Evolutionary conservation across 2,797 vertebrate species (phyloP).

Genomic region (Sebastes iracundus): DNA sequence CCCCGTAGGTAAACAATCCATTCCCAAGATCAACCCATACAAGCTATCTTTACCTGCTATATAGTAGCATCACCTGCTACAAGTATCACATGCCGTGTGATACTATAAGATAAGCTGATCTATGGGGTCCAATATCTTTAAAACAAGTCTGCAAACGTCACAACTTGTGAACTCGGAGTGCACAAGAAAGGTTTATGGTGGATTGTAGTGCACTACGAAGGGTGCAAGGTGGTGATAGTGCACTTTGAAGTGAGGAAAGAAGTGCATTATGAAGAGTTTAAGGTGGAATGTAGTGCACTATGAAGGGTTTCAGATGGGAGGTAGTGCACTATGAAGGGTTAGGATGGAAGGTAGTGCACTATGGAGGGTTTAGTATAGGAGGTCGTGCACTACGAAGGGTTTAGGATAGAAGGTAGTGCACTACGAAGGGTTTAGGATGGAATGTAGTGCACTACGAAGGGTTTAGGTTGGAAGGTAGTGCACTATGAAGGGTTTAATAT

Average conservation of each 20-base stretch:
- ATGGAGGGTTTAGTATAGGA: neutral
- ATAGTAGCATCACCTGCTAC: neutral
- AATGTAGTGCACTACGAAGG: neutral
- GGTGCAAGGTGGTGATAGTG: too few species aligned
- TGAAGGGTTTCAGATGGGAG: neutral
- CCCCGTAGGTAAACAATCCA: neutral
- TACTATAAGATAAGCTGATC: neutral
- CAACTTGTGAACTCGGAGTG: constrained; percentile 45
- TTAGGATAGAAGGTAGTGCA: neutral
- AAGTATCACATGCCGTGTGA: neutral
- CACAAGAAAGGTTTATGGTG: neutral
- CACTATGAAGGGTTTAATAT: neutral
- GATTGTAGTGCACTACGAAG: neutral
- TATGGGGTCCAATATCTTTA: neutral
- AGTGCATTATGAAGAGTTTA: neutral
- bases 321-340: neutral
- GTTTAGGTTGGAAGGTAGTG: neutral
- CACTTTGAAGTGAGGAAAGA: too few species aligned
- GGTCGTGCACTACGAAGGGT: neutral
- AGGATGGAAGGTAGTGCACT: too few species aligned
- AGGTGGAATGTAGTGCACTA: neutral
- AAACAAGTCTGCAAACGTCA: neutral
- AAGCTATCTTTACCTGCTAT: neutral
- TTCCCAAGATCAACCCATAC: neutral
- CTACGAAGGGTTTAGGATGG: neutral